Percentiles rank a stretch among this genome's conserved stretches.
Evolutionary conservation across 2,797 vertebrate species (phyloP).

Genomic region (Hephaestus fuliginosus): DNA sequence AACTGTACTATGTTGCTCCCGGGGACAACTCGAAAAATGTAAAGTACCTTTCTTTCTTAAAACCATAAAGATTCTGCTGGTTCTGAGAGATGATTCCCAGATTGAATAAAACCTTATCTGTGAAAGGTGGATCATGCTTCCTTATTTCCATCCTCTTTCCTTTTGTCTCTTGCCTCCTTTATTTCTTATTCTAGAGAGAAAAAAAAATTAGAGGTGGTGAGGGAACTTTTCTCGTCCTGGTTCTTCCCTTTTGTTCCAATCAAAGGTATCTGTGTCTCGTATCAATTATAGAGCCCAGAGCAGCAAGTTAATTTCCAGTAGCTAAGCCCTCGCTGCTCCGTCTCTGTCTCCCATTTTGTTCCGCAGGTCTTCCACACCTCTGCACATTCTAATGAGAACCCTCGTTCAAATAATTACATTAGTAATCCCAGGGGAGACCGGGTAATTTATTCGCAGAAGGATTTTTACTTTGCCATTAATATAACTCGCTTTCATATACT

Average conservation of each 20-base stretch:
- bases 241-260: slow-evolving; percentile 71
- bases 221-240: slow-evolving; percentile 43
- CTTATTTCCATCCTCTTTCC: slow-evolving; percentile 39
- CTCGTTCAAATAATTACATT: slow-evolving; percentile 87
- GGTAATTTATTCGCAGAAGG: slow-evolving; percentile 80
- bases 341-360: slow-evolving; percentile 69
- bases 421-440: slow-evolving; percentile 82
- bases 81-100: slow-evolving; percentile 71
- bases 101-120: slow-evolving; percentile 81
- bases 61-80: slow-evolving; percentile 54
- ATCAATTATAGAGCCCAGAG: slow-evolving; percentile 79
- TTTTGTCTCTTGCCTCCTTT: slow-evolving; percentile 37
- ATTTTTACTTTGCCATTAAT: slow-evolving; percentile 82
- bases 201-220: slow-evolving; percentile 22
- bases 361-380: slow-evolving; percentile 78
- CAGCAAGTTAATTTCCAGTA: slow-evolving; percentile 79
- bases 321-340: slow-evolving; percentile 66
- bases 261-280: slow-evolving; percentile 78
- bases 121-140: slow-evolving; percentile 58
- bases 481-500: slow-evolving; percentile 71
- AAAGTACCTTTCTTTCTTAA: slow-evolving; percentile 65
- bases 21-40: slow-evolving; percentile 64
- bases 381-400: slow-evolving; percentile 85
- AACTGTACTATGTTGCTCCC: slow-evolving; percentile 39
- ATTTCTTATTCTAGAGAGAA: slow-evolving; percentile 27